phyloP scores from a whole-genome alignment of 2,888 invertebrate species.

The Andricus quercusramuli region DNA sequence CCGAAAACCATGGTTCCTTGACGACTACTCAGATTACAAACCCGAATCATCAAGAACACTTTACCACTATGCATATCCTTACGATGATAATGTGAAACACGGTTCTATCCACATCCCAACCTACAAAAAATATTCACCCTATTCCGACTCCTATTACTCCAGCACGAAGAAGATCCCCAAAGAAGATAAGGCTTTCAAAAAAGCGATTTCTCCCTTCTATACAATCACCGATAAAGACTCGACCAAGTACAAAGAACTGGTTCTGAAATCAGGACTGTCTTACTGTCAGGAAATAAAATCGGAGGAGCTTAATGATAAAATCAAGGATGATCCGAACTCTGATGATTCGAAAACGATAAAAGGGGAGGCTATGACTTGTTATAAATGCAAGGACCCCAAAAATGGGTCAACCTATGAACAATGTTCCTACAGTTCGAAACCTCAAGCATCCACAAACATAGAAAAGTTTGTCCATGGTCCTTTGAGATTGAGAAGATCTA shows the following conservation, averaged over 20 bases:
- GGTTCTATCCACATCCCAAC: constrained; percentile 1
- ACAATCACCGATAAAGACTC: constrained; percentile 54
- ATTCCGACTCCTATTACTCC: constrained; percentile 47
- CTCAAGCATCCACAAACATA: constrained; percentile 30
- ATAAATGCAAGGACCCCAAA: constrained; percentile 80
- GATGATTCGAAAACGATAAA: neutral
- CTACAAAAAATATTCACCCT: neutral
- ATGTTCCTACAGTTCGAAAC: constrained; percentile 80
- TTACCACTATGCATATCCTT: neutral
- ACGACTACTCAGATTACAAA: constrained; percentile 25
- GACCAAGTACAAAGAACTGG: constrained; percentile 55
- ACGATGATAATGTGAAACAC: constrained; percentile 1
- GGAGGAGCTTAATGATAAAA: constrained; percentile 29
- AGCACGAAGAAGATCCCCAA: constrained; percentile 60
- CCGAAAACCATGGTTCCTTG: constrained; percentile 47
- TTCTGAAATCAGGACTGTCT: constrained; percentile 60
- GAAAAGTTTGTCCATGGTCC: neutral
- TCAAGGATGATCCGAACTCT: neutral
- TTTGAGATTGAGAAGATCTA: constrained; percentile 48
- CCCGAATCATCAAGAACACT: neutral
- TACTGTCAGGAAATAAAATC: constrained; percentile 63
- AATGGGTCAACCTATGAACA: constrained; percentile 80
- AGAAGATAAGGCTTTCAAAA: constrained; percentile 65
- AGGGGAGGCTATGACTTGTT: constrained; percentile 76
- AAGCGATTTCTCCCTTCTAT: constrained; percentile 58